phyloP scores from a whole-genome alignment of 2,113 vertebrate species.

The Microtus richardsoni region DNA sequence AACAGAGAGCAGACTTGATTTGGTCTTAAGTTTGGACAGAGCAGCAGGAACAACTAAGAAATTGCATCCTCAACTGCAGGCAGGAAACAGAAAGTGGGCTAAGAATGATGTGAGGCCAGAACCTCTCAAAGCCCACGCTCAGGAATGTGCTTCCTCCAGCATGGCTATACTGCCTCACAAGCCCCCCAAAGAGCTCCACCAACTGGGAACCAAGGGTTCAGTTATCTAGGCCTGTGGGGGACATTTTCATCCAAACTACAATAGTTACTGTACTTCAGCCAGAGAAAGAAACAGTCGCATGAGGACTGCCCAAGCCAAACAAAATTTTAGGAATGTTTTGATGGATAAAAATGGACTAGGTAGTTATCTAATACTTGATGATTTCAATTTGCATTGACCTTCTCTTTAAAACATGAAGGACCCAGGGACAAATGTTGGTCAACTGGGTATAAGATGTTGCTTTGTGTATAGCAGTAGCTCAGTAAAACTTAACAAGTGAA shows the following conservation, averaged over 20 bases:
- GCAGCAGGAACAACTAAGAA: background rate
- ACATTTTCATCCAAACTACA: background rate
- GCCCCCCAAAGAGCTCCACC: background rate
- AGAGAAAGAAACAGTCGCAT: background rate
- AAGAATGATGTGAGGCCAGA: background rate
- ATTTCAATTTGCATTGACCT: background rate
- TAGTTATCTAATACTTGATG: background rate
- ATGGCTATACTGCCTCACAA: background rate
- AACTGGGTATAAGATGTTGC: background rate
- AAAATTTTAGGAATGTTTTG: background rate
- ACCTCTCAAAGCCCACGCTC: no score
- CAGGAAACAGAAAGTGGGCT: background rate
- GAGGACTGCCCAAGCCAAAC: background rate
- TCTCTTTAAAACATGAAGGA: background rate
- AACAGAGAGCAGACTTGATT: background rate
- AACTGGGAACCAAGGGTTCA: background rate
- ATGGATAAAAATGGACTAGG: background rate
- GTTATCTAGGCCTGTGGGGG: no score
- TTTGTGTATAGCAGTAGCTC: background rate
- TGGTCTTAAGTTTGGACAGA: background rate
- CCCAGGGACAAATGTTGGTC: background rate
- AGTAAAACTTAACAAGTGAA: conserved; percentile 11
- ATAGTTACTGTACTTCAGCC: background rate
- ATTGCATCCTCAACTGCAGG: background rate
- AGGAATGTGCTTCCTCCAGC: background rate